Base-by-base conservation (phyloP, 1,140 invertebrate genomes). In the Drosophila gunungcola region DNA sequence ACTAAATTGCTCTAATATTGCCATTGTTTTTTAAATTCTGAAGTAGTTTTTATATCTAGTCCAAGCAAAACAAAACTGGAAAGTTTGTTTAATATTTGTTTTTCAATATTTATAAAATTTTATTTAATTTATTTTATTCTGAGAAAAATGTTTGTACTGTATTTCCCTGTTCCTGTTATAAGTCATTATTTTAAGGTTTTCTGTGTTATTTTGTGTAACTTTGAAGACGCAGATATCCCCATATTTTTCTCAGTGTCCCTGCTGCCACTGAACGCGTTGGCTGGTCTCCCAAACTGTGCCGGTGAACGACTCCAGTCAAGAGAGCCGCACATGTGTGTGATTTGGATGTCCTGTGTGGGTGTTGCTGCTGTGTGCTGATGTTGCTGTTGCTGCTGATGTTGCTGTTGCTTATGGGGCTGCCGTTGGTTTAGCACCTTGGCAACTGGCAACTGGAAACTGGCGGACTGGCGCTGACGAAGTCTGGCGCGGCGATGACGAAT, bases 391-490 rank as follows among this genome's bases (percentile, higher is more conserved):
- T 65, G 82, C 73, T 74, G 81, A 65, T 57, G 68, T 21, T 72
- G 80, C 74, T n/a, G n/a, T 74, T 72, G 80, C 74, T 72, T 74
- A 57, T 62, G 64, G 64, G 46, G 55, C 57, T 73, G 70, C 68
- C 57, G 43, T 74, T 63, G 67, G 27, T 78, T 78, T 86, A 83
- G 83, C 83, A 86, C 83, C 83, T 86, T 83, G 78, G 81, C 77
- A 75, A 73, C 73, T 46, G 55, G 55, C 11, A 61, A 32, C 63
- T 32, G 55, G 73, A 38, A 63, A 62, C 62, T 65, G 64, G 61
- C 48, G 34, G 62, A 67, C 77, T 78, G 68, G 62, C 63, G 55
- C 73, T 78, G 62, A 39, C 54, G 60, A 57, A 60, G 58, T 73
- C 64, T 86, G 68, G 60, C 45, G 52, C 49, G 42, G 58, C 63